Percentiles rank a stretch among this genome's conserved stretches.
Evolutionary conservation across 2,888 invertebrate species (phyloP).

Genomic region (Hyposoter dolosus): DNA sequence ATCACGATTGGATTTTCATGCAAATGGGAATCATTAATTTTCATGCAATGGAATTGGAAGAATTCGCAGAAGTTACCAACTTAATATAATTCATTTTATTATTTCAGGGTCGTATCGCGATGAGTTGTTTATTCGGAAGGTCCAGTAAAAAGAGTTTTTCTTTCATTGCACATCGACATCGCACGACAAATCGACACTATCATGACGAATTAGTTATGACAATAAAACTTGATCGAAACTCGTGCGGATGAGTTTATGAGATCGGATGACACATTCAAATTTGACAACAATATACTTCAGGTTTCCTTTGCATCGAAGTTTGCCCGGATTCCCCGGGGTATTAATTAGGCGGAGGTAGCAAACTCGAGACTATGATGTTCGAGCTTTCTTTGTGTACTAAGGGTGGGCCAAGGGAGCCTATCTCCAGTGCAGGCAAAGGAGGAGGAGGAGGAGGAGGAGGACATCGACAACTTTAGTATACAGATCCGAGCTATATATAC

Average conservation of each 20-base stretch:
- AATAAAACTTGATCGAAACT: not conserved
- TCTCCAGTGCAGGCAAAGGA: not conserved
- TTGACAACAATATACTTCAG: slow-evolving; percentile 26
- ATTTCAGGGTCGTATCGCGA: not conserved
- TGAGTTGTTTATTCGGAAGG: too few species aligned
- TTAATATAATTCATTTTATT: not conserved
- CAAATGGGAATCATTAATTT: too few species aligned
- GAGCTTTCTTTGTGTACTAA: slow-evolving; percentile 38
- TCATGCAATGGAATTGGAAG: too few species aligned
- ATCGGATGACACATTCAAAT: slow-evolving; percentile 10
- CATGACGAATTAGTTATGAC: not conserved
- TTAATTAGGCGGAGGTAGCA: slow-evolving; percentile 56
- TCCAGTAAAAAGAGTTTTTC: too few species aligned
- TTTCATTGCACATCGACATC: too few species aligned
- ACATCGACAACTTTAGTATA: slow-evolving; percentile 12
- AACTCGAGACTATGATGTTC: slow-evolving; percentile 11
- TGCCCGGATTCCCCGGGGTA: slow-evolving; percentile 29
- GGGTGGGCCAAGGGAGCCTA: not conserved
- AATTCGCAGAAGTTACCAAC: too few species aligned
- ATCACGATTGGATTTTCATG: too few species aligned
- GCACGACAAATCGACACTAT: not conserved
- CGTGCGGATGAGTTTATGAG: not conserved
- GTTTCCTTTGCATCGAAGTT: slow-evolving; percentile 1
- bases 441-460: not conserved
- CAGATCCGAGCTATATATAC: not conserved